These are phyloP conservation scores for Amphiprion clarkii DNA, from an alignment of 2,797 vertebrate genomes.

Conservation along the genomic window DNA sequence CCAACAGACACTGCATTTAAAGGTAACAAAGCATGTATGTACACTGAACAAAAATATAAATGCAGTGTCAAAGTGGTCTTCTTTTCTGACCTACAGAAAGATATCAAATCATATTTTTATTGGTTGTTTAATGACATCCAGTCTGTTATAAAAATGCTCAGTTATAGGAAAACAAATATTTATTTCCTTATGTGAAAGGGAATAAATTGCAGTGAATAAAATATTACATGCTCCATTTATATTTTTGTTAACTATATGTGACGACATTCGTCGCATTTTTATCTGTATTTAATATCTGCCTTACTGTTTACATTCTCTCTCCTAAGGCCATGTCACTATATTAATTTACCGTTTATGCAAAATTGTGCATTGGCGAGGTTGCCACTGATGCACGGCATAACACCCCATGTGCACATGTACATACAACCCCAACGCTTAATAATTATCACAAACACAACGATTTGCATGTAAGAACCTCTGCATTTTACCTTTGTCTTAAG, in stretches of 20 bases:
- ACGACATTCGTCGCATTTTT: not conserved
- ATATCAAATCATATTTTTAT: too few relatives aligned
- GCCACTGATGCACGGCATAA: not conserved
- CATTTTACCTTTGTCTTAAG: conserved; percentile 33
- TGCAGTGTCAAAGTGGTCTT: too few relatives aligned
- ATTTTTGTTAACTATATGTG: not conserved
- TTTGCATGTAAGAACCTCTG: conserved; percentile 3
- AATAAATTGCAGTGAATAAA: too few relatives aligned
- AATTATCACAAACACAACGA: conserved; percentile 9
- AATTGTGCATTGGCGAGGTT: not conserved
- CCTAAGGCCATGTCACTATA: not conserved
- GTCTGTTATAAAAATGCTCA: too few relatives aligned
- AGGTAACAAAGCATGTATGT: not conserved
- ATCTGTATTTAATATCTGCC: not conserved
- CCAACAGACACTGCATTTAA: not conserved
- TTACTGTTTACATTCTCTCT: not conserved
- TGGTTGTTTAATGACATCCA: too few relatives aligned
- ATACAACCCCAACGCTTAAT: not conserved
- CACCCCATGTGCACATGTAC: not conserved
- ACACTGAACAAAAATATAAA: too few relatives aligned
- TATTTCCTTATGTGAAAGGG: too few relatives aligned
- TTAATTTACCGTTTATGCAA: conserved; percentile 12
- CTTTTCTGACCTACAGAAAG: too few relatives aligned
- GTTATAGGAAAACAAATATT: too few relatives aligned
- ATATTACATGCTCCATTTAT: too few relatives aligned